Evolutionary conservation across 2,797 vertebrate genomes (phyloP), one percentile per base, ranked within the genome.

Genomic region (Hippopotamyrus pictus): DNA sequence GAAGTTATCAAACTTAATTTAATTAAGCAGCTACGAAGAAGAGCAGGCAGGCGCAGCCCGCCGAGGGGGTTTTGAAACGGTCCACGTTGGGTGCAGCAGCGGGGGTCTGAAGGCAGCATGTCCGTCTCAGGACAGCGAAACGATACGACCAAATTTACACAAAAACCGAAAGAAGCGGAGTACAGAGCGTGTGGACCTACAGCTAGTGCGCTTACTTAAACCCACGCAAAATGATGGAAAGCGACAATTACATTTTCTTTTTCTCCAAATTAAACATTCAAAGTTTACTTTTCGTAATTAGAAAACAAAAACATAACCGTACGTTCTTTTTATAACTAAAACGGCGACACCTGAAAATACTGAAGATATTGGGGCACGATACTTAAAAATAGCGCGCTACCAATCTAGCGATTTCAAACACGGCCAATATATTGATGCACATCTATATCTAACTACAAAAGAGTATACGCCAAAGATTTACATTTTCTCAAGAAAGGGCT

Each of bases 401-500:
- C 46, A 85, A 85, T 51, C 9, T 25, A 25, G 46, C 82, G 41
- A 50, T 84, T 84, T 51, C 11, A 51, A 50, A 25, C 4, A 22
- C n/a, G 48, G 22, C 11, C 48, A 25, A 51, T 85, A 84, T 85
- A 50, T 7, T 51, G 46, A 29, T 85, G 9, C 22, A n/a, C 48
- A 29, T 85, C 44, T 85, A 85, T 5, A 48, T 84, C 2, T 14
- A 50, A 14, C 48, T 85, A 83, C 79, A 48, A 83, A 48, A 44
- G 41, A 51, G 17, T 51, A 12, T 14, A 22, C 22, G n/a, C 46
- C 22, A 1, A 14, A 51, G 44, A 85, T 85, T 29, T 2, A 12
- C 48, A 12, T 85, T 83, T 41, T 41, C 22, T 48, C 89, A 90
- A 91, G 89, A 88, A 90, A 90, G 89, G 51, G 83, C 41, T 82